A percentile compares a stretch with the other conserved stretches of the same genome.
Evolutionary conservation across 1,140 invertebrate species (phyloP).

Genomic region (Notospermus geniculatus): DNA sequence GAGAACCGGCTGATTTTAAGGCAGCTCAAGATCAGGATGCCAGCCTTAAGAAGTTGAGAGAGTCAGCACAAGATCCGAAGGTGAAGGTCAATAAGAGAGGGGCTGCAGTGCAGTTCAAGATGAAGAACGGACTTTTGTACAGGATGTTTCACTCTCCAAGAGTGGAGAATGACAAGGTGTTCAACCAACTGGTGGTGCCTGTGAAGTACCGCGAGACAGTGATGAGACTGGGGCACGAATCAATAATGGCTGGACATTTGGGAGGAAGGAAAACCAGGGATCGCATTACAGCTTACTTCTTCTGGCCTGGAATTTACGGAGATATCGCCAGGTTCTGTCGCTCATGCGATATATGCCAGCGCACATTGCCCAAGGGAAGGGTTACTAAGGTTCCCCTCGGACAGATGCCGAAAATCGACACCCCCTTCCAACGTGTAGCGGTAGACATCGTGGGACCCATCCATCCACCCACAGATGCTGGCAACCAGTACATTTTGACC

Average conservation of each 20-base stretch:
- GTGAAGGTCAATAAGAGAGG: too few species aligned
- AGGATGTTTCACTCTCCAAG: neutral
- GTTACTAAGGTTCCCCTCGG: slow-evolving; percentile 26
- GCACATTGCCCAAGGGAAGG: too few species aligned
- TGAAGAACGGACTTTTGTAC: neutral
- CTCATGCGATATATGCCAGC: too few species aligned
- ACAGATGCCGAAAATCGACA: slow-evolving; percentile 23
- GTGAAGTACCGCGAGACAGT: slow-evolving; percentile 6
- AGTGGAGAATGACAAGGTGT: neutral
- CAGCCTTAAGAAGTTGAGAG: neutral
- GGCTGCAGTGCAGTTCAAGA: neutral
- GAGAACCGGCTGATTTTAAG: too few species aligned
- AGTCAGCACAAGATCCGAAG: neutral
- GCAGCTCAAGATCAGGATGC: too few species aligned
- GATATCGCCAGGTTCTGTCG: too few species aligned
- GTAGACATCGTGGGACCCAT: slow-evolving; percentile 27
- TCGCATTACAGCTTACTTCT: slow-evolving; percentile 20
- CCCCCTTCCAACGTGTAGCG: slow-evolving; percentile 28
- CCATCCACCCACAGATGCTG: slow-evolving; percentile 16
- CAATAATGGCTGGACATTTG: too few species aligned
- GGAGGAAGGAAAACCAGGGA: slow-evolving; percentile 21
- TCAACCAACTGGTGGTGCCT: neutral
- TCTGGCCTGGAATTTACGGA: slow-evolving; percentile 22
- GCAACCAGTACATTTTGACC: slow-evolving; percentile 26
- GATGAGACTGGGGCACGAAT: slow-evolving; percentile 21